Evolutionary conservation across 2,797 vertebrate species (phyloP), one percentile per base, ranked within the genome.

Genomic region (Alfaro cultratus): DNA sequence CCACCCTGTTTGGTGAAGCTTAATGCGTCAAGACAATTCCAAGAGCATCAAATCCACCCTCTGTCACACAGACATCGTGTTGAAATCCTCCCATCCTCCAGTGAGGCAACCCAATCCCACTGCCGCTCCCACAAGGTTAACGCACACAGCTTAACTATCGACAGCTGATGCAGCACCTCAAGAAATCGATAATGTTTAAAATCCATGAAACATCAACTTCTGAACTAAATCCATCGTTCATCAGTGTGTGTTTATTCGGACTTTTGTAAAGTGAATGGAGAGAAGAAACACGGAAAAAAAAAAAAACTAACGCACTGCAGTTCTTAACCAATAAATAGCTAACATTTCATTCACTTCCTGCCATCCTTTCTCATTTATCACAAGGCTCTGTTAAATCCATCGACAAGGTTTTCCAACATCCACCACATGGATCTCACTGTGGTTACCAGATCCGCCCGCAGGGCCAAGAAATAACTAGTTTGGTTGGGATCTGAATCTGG

Each of bases 401-500:
- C 34, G 70, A 70, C 47, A 53, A 67, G 39, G 45, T 82, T 86
- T 80, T 43, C 64, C 70, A 76, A 46, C 39, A 80, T 47, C 67
- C 36, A 67, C 75, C 80, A 73, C 68, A 29, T 41, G 73, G 80
- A 83, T 79, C 81, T 84, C 62, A 74, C 75, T 43, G 26, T 49
- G 67, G 73, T 51, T 68, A 73, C 76, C 78, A 71, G 34, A 85
- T 79, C 2, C 12, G 85, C 75, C 80, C 1, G 3, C 51, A 1
- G 6, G 51, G 82, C 88, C 85, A 89, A 86, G 76, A 80, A 80
- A 83, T 80, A 80, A 89, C 91, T 88, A 71, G 91, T 82, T 88
- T 86, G 83, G 57, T 84, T 83, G 46, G 80, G 80, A 89, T 90
- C 67, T 79, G 77, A 46, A 81, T 90, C 86, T 88, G 84, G 88